Conservation (phyloP, 2,797 vertebrate genomes). For the Synanceia verrucosa region DNA sequence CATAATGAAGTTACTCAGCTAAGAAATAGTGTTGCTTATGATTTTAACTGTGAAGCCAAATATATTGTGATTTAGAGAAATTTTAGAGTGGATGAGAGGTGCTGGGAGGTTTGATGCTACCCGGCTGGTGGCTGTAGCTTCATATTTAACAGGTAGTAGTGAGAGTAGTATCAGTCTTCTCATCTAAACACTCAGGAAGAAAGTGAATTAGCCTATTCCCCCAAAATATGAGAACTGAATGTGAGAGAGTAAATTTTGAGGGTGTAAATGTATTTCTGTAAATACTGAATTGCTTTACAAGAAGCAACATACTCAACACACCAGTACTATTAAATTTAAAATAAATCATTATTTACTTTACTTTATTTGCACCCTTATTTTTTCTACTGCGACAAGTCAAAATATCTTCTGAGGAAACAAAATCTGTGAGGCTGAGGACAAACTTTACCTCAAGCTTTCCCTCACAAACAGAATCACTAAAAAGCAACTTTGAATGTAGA, state of each 20-base stretch:
- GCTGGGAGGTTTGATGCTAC: background rate
- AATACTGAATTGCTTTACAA: background rate
- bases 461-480: background rate
- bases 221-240: no score
- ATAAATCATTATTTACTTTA: background rate
- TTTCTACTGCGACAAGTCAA: background rate
- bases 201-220: background rate
- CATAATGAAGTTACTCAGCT: no score
- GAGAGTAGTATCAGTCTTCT: background rate
- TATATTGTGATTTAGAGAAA: background rate
- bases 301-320: no score
- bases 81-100: no score
- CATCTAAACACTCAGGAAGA: background rate
- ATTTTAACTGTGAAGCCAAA: no score
- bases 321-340: background rate
- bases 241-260: no score
- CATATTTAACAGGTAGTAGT: background rate
- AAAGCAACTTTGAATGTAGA: background rate
- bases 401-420: background rate
- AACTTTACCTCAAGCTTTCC: background rate
- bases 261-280: background rate
- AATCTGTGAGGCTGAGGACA: background rate
- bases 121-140: background rate
- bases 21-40: no score
- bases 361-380: background rate